Conservation (phyloP, 1,140 invertebrate genomes). For the Drosophila kepulauana region DNA sequence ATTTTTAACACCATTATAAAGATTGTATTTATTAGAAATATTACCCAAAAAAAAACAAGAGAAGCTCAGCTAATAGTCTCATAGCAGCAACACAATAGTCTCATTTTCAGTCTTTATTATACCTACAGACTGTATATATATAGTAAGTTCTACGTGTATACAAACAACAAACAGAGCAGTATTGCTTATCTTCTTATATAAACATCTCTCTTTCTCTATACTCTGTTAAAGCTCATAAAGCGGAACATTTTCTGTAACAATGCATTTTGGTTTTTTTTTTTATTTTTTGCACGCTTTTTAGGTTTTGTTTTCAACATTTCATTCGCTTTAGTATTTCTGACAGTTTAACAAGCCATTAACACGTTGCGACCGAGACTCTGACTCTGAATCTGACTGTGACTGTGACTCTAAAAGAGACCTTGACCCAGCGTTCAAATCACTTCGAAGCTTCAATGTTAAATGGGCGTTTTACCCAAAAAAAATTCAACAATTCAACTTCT, state of each 20-base stretch:
- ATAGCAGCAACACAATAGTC: not conserved
- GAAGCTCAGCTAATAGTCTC: not conserved
- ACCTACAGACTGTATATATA: not conserved
- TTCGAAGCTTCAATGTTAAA: constrained; percentile 28
- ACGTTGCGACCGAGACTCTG: constrained; percentile 49
- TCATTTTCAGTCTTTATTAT: not conserved
- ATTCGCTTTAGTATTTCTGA: constrained; percentile 23
- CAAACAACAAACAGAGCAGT: not conserved
- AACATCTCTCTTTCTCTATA: constrained; percentile 46
- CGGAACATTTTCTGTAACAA: constrained; percentile 60
- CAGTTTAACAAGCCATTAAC: constrained; percentile 67
- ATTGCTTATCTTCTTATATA: constrained; percentile 23
- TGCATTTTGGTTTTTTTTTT: constrained; percentile 35
- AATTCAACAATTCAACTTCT: constrained; percentile 1
- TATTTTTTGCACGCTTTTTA: constrained; percentile 65
- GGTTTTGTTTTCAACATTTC: constrained; percentile 31
- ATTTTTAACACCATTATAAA: not conserved
- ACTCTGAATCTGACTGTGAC: constrained; percentile 20
- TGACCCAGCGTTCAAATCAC: constrained; percentile 47
- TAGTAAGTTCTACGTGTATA: constrained; percentile 1
- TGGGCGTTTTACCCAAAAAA: constrained; percentile 23
- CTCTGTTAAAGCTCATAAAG: constrained; percentile 61
- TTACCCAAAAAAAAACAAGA: not conserved
- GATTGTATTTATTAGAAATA: not conserved
- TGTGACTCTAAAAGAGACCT: constrained; percentile 45